Percentiles rank a stretch among this genome's conserved stretches.
Conservation (phyloP, 2,113 vertebrate genomes). For the Castor canadensis region DNA sequence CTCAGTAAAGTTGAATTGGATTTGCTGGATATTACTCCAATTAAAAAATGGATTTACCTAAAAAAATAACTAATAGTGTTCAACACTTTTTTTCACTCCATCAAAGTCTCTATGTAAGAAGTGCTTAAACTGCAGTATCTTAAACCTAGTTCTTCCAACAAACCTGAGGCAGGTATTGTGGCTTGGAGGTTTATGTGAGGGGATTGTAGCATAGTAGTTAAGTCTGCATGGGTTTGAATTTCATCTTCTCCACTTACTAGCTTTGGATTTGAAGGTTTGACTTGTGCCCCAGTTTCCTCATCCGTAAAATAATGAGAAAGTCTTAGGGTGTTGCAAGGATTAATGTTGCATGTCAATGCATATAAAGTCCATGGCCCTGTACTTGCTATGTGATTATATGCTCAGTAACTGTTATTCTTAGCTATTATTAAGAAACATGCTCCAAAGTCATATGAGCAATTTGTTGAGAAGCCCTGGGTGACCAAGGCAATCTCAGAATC, state of each 20-base stretch:
- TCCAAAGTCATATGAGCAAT: background rate
- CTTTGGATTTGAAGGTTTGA: conserved; percentile 1
- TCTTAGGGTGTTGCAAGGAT: background rate
- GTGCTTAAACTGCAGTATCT: conserved; percentile 1
- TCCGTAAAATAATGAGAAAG: background rate
- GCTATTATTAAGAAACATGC: background rate
- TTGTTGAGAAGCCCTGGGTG: background rate
- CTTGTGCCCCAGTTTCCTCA: background rate
- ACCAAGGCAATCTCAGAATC: conserved; percentile 11
- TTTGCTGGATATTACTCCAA: background rate
- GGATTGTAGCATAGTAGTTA: background rate
- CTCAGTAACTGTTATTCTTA: conserved; percentile 5
- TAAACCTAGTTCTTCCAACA: background rate
- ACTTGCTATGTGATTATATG: background rate
- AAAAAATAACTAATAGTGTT: background rate
- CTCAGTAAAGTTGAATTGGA: background rate
- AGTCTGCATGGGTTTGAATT: conserved; percentile 32
- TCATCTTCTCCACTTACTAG: background rate
- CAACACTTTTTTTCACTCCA: background rate
- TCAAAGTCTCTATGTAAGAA: background rate
- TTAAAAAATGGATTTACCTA: background rate
- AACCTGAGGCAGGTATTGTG: background rate
- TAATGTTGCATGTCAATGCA: background rate
- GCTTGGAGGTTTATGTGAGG: background rate
- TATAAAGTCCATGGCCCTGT: background rate